These are phyloP conservation scores for Acanthornis magna DNA, from an alignment of 2,797 vertebrate species.

Conservation along the genomic window DNA sequence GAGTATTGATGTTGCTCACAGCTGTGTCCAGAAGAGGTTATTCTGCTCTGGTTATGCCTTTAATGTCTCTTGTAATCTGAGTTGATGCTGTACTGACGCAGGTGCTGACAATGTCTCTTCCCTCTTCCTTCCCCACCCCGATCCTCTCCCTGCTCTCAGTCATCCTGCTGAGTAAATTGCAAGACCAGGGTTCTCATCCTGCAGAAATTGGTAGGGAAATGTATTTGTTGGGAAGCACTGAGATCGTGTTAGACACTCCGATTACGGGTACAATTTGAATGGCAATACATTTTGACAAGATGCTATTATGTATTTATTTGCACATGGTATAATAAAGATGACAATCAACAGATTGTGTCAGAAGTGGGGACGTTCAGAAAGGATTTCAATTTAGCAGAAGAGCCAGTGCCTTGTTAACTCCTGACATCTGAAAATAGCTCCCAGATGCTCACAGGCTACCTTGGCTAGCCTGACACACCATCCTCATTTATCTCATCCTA, in stretches of 20 bases:
- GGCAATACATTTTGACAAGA: not conserved
- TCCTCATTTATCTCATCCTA: not conserved
- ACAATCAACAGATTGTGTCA: conserved; percentile 14
- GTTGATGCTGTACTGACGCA: not conserved
- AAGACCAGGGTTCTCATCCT: not conserved
- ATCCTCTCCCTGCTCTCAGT: not conserved
- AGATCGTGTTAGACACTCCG: not conserved
- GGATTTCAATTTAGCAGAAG: conserved; percentile 5
- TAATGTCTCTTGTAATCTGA: not conserved
- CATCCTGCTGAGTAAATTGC: not conserved
- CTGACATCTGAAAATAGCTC: not conserved
- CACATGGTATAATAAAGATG: not conserved
- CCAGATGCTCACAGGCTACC: not conserved
- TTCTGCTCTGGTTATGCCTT: not conserved
- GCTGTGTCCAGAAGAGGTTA: not conserved
- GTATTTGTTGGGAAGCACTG: not conserved
- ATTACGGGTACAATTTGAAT: not conserved
- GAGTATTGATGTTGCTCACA: not conserved
- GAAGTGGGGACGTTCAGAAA: not conserved
- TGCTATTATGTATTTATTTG: conserved; percentile 33
- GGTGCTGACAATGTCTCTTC: not conserved
- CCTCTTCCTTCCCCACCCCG: not conserved
- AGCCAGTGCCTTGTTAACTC: conserved; percentile 17
- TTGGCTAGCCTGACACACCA: not conserved
- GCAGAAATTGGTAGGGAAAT: not conserved